Evolutionary conservation across 2,797 vertebrate species (phyloP), one percentile per base, ranked within the genome.

Genomic region (Heteromormyrus szaboi): DNA sequence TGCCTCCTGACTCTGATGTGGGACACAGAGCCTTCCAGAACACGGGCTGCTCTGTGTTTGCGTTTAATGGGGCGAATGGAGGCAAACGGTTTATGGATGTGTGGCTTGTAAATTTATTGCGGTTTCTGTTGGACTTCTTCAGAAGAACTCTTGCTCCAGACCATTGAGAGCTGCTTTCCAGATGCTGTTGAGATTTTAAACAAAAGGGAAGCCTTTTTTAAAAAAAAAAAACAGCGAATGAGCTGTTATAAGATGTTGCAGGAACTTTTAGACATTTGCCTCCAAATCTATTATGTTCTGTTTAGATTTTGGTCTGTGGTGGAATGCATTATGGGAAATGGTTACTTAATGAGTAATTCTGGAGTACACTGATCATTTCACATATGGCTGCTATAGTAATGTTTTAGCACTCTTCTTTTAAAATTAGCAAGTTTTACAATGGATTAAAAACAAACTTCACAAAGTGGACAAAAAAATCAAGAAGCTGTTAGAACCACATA

Each of bases 161-260:
- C 87, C 62, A 29, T 33, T 83, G 68, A 91, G 90, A 93, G 91
- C 91, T 89, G 90, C 93, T 94, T 93, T 93, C 92, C 93, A 88
- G 89, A 51, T 54, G 0, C 41, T 86, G 85, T 86, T n/a, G 85
- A 44, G 37, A 83, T 88, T 92, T 92, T 92, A 89, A 48, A 12
- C 3, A 2, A 48, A 84, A 25, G 9, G 48, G 48, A 59, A 68
- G 86, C 46, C n/a, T 87, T 59, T 62, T 59, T 59, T 83, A 44
- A 88, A 25, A 37, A 90, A 46, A 88, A 25, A 37, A 90, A 92
- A 92, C 90, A 88, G 87, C 54, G 12, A 83, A 56, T 48, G 79
- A 85, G 91, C 87, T 88, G 89, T 89, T 87, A 62, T 50, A 85
- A 29, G 50, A 87, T 83, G 50, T 62, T 68, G 33, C 56, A 86